phyloP scores from a whole-genome alignment of 1,140 invertebrate species.

The Manduca sexta region DNA sequence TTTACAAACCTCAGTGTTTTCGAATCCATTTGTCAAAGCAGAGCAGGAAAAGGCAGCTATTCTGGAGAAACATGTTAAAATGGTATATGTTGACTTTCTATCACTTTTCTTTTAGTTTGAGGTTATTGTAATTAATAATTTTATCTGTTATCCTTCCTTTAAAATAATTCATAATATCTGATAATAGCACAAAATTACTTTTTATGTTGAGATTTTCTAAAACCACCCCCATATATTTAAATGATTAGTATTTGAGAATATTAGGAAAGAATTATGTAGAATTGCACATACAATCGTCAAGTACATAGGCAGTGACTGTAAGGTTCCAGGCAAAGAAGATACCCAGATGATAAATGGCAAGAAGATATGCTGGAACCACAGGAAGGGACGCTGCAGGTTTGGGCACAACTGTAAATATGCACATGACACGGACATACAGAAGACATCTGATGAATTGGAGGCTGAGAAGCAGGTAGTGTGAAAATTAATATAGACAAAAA shows the following conservation, averaged over 20 bases:
- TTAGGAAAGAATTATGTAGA: constrained; percentile 35
- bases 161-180: background rate
- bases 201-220: too few relatives aligned
- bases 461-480: constrained; percentile 66
- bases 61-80: constrained; percentile 95
- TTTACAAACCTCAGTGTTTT: constrained; percentile 80
- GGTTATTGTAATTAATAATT: background rate
- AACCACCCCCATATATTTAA: too few relatives aligned
- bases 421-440: constrained; percentile 89
- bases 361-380: constrained; percentile 95
- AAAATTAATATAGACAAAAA: constrained; percentile 1
- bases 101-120: constrained; percentile 12
- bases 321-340: constrained; percentile 80
- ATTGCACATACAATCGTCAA: constrained; percentile 69
- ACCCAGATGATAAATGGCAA: constrained; percentile 87
- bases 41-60: constrained; percentile 90
- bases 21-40: constrained; percentile 92
- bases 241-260: too few relatives aligned
- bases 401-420: constrained; percentile 94
- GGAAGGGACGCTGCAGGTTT: constrained; percentile 91
- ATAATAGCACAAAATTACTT: too few relatives aligned
- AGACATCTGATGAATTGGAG: constrained; percentile 73
- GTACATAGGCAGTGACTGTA: constrained; percentile 73
- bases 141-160: background rate
- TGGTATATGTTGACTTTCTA: constrained; percentile 79